Evolutionary conservation across 2,888 invertebrate species (phyloP), one percentile per base, ranked within the genome.

Genomic region (Brenthis ino): DNA sequence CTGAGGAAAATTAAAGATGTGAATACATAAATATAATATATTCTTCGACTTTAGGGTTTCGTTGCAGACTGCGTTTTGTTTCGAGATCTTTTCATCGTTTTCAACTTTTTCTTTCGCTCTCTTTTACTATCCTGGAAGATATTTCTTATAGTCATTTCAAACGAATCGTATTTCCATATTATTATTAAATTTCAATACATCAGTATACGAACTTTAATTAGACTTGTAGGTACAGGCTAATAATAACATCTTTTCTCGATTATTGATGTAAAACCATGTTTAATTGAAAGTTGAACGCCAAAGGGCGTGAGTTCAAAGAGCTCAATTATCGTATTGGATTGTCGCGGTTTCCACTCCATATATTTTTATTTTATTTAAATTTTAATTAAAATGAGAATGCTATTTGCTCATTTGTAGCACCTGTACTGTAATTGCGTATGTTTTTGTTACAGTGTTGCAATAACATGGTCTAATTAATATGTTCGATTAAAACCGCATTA

Each of bases 251-350:
- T 28, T 28, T 28, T 28, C 28, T 43, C n/a, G 11, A 24, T 61
- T 50, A 43, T 28, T 58, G 20, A 20, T 16, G 61, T 51, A 51
- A 51, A 51, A 61, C 14, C 12, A 20, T 61, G 51, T n/a, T 57
- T 67, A 61, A 67, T 67, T 61, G 48, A 61, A 67, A 50, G n/a
- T 54, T 67, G 61, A 61, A 51, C 48, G 55, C 33, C 54, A 51
- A 37, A 37, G 54, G 43, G 53, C 28, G 58, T 48, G 24, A 47
- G 67, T 58, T 70, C 64, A 64, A 70, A 70, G 60, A 63, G 64
- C 28, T 50, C 64, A 70, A 67, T 67, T 60, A 67, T 54, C 20
- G 37, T 43, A 54, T 6, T 54, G 33, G 33, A 57, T 56, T 54
- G 65, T 65, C 47, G 65, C 33, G 61, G 63, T 57, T 57, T 57